Percentiles rank a stretch among this genome's conserved stretches.
These are phyloP conservation scores for Sesia apiformis DNA, from an alignment of 2,888 invertebrate genomes.

Conservation along the genomic window DNA sequence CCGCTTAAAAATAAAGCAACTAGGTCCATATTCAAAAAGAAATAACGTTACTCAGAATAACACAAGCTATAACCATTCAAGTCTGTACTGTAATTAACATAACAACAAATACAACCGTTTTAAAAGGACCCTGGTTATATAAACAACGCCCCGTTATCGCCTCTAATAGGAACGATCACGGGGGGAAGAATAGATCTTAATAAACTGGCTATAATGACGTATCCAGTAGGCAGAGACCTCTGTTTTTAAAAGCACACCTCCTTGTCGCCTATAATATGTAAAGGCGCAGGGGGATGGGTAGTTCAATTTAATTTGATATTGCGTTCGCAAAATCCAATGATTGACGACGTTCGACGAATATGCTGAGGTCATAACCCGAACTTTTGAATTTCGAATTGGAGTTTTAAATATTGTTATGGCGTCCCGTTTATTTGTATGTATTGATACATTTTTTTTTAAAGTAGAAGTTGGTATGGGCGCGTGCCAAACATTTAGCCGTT, in stretches of 20 bases:
- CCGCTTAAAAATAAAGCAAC: background rate
- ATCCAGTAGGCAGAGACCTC: background rate
- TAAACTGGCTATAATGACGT: background rate
- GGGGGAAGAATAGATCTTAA: background rate
- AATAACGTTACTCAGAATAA: background rate
- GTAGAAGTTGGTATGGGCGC: background rate
- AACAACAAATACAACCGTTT: background rate
- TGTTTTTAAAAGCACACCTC: background rate
- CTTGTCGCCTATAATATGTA: background rate
- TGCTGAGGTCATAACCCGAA: background rate
- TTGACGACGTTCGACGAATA: background rate
- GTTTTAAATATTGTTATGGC: background rate
- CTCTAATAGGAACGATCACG: background rate
- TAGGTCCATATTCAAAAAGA: background rate
- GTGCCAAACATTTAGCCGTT: background rate
- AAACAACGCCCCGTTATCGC: background rate
- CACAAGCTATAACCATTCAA: background rate
- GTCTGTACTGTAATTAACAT: background rate
- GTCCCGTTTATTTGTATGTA: background rate
- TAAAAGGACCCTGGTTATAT: background rate
- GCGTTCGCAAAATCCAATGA: background rate
- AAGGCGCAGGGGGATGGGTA: background rate
- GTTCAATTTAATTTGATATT: background rate
- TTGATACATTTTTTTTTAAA: background rate
- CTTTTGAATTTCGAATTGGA: conserved; percentile 1